A percentile compares a stretch with the other conserved stretches of the same genome.
These are phyloP conservation scores for Scleropages formosus DNA, from an alignment of 2,797 vertebrate genomes.

Conservation along the genomic window DNA sequence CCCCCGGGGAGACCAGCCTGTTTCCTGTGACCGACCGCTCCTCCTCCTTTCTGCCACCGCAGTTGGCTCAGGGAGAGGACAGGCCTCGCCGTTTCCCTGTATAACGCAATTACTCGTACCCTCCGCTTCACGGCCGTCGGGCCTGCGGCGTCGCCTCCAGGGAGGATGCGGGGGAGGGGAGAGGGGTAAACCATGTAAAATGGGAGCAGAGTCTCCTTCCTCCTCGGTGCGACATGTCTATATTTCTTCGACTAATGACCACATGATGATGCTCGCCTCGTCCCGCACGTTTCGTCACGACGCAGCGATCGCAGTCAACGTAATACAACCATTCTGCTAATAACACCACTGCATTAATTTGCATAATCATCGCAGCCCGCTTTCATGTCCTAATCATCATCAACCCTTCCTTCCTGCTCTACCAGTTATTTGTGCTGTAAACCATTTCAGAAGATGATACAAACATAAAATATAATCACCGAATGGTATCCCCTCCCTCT, in stretches of 20 bases:
- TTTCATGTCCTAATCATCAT: neutral
- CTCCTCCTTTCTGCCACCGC: neutral
- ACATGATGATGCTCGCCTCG: neutral
- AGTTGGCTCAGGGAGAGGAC: neutral
- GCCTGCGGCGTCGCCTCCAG: neutral
- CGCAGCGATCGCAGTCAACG: neutral
- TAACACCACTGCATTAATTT: neutral
- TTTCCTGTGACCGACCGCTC: neutral
- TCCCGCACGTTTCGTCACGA: neutral
- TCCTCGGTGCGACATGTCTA: neutral
- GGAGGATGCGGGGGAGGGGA: neutral
- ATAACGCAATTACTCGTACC: slow-evolving; percentile 18
- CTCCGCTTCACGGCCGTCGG: slow-evolving; percentile 13
- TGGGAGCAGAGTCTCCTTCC: neutral
- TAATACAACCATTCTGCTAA: neutral
- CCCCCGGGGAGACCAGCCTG: slow-evolving; percentile 17
- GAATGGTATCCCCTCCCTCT: too few relatives aligned
- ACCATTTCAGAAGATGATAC: slow-evolving; percentile 8
- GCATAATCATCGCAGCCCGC: neutral
- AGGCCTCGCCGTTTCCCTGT: neutral
- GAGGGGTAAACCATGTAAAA: neutral
- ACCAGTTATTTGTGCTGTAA: neutral
- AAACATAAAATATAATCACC: neutral
- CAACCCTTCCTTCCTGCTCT: neutral
- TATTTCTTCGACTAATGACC: neutral